Base-by-base conservation (phyloP, 2,113 vertebrate species). In the Barnardius zonarius region DNA sequence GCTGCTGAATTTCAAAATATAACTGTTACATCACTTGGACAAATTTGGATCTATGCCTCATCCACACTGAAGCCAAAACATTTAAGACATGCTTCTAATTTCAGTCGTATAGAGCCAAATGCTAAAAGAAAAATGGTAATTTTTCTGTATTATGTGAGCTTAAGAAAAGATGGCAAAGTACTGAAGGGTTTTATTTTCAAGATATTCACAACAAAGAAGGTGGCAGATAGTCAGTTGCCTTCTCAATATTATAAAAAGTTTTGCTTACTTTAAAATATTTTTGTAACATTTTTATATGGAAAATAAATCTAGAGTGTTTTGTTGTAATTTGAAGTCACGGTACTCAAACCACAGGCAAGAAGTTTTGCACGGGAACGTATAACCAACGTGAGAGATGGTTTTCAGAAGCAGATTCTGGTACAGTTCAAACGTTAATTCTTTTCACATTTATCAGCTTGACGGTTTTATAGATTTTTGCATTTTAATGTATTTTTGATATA, bases 151-250 rank as follows among this genome's bases (percentile, higher is more conserved):
- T 83, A 80, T 72, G 33, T 70, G 35, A 76, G 25, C 28, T 88
- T 76, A 88, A 67, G 54, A 72, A 77, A 94, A 92, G 79, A 86
- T 74, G 75, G 63, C 90, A 85, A 96, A 93, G 23, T 83, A 84
- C 41, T 49, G 52, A 94, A 90, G 25, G 13, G 30, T 73, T 76
- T 90, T 70, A 51, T 77, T 94, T 93, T 81, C 67, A 92, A 83
- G n/a, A 76, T 54, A 76, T 63, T 76, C 30, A 87, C 49, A 83
- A 61, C 33, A 89, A 94, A 91, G 62, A 85, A 77, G 49, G 63
- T 95, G 85, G 49, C 28, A 89, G 74, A 74, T 77, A 90, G n/a
- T 91, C 62, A 79, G 10, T 31, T 94, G 68, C 25, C 44, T 85
- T 90, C 51, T 81, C 80, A 93, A 77, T 88, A 83, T 49, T 87